Percentiles rank a stretch among this genome's conserved stretches.
Evolutionary conservation across 2,113 vertebrate species (phyloP).

Genomic region (Megaptera novaeangliae): DNA sequence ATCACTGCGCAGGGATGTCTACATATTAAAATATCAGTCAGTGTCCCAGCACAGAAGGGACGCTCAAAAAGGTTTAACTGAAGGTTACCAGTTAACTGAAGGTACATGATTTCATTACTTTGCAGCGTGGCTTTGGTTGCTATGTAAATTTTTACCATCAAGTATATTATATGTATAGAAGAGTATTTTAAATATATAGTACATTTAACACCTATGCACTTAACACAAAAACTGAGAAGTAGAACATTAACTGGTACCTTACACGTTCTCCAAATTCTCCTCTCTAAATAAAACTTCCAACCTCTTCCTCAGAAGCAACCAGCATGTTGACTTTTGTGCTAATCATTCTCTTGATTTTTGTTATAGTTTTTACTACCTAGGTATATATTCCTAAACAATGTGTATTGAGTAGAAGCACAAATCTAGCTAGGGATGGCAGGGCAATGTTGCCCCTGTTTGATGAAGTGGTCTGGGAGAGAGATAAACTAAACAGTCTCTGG

Average conservation of each 20-base stretch:
- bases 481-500: not conserved
- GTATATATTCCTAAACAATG: not conserved
- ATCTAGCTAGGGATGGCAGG: not conserved
- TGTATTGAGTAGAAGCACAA: not conserved
- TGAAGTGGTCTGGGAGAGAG: not conserved
- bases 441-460: not conserved
- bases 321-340: not conserved
- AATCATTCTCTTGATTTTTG: not conserved
- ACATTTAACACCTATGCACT: not conserved
- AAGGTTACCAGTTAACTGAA: not conserved
- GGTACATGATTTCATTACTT: not conserved
- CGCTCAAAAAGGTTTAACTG: not conserved
- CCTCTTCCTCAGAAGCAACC: not conserved
- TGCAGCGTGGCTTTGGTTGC: not conserved
- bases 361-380: not conserved
- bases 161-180: not conserved
- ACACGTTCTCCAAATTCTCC: not conserved
- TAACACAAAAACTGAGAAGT: not conserved
- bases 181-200: not conserved
- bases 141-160: not conserved
- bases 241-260: not conserved
- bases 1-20: not conserved
- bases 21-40: not conserved
- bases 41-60: not conserved
- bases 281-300: constrained; percentile 18